Conservation (phyloP, 2,888 invertebrate species). For the Ligdia adustata region DNA sequence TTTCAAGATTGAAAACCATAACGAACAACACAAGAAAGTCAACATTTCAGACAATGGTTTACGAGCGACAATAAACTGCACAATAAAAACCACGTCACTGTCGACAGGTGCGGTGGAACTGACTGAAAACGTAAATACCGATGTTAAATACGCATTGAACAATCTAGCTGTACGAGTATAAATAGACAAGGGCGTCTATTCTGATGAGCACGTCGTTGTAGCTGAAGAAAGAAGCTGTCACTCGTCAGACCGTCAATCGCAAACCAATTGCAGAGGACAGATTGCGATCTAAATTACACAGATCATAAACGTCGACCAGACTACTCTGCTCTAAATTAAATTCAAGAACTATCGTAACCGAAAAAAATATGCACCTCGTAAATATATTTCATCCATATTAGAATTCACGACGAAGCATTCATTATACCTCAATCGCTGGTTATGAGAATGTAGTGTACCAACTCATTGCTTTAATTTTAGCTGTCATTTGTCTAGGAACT, state of each 20-base stretch:
- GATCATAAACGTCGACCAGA: constrained; percentile 1
- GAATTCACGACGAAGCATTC: constrained; percentile 9
- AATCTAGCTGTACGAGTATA: constrained; percentile 41
- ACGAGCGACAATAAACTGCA: constrained; percentile 68
- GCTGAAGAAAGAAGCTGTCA: constrained; percentile 44
- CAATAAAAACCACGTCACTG: constrained; percentile 58
- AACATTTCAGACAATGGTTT: constrained; percentile 60
- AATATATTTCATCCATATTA: constrained; percentile 16
- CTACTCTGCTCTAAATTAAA: constrained; percentile 7
- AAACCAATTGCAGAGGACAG: constrained; percentile 29
- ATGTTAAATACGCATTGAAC: constrained; percentile 45
- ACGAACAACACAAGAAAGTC: constrained; percentile 41
- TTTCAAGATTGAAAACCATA: constrained; percentile 27
- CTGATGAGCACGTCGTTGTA: constrained; percentile 44
- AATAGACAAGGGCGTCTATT: constrained; percentile 51
- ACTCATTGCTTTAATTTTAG: constrained; percentile 71
- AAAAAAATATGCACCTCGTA: constrained; percentile 3
- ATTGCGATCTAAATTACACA: constrained; percentile 15
- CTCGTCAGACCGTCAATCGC: constrained; percentile 40
- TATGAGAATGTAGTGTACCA: constrained; percentile 39
- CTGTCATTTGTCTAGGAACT: constrained; percentile 65
- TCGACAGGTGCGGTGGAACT: constrained; percentile 55
- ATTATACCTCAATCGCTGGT: constrained; percentile 38
- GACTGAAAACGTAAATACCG: constrained; percentile 51
- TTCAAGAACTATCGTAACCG: constrained; percentile 6